Conservation (phyloP, 2,888 invertebrate genomes). For the Atethmia centrago region DNA sequence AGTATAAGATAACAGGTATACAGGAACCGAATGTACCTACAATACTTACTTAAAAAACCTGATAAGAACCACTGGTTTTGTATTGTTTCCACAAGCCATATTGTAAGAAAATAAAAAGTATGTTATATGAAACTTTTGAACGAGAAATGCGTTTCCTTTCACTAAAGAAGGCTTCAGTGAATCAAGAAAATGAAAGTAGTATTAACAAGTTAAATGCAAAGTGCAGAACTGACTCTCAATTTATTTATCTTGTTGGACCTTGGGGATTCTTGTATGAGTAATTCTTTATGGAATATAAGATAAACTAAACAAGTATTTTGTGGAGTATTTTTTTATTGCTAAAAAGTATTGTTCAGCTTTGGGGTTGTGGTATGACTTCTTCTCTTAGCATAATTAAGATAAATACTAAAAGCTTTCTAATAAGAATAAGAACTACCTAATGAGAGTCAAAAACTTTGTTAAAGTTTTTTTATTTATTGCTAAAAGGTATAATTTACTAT, state of each 20-base stretch:
- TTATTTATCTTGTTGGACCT: constrained; percentile 27
- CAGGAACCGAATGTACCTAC: constrained; percentile 38
- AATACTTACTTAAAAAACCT: constrained; percentile 39
- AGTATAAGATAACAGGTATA: constrained; percentile 38
- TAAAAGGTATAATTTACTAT: background rate
- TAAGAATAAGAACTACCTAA: background rate
- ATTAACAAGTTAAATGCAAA: constrained; percentile 65
- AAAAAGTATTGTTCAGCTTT: constrained; percentile 8
- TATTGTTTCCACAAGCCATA: background rate
- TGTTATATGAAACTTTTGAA: constrained; percentile 26
- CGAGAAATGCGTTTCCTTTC: constrained; percentile 69
- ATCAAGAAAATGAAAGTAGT: constrained; percentile 80
- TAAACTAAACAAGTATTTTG: background rate
- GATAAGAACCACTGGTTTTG: constrained; percentile 47
- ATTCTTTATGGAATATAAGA: constrained; percentile 5
- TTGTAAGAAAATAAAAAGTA: constrained; percentile 20
- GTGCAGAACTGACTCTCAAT: constrained; percentile 51
- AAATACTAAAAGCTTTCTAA: background rate
- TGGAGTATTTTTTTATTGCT: background rate
- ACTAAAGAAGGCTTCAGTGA: constrained; percentile 67
- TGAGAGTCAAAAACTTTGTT: background rate
- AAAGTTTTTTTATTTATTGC: background rate
- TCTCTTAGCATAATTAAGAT: background rate
- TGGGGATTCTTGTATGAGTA: constrained; percentile 35
- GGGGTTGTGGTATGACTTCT: constrained; percentile 10